Evolutionary conservation across 2,797 vertebrate species (phyloP), one percentile per base, ranked within the genome.

Genomic region (Propithecus deckenii): DNA sequence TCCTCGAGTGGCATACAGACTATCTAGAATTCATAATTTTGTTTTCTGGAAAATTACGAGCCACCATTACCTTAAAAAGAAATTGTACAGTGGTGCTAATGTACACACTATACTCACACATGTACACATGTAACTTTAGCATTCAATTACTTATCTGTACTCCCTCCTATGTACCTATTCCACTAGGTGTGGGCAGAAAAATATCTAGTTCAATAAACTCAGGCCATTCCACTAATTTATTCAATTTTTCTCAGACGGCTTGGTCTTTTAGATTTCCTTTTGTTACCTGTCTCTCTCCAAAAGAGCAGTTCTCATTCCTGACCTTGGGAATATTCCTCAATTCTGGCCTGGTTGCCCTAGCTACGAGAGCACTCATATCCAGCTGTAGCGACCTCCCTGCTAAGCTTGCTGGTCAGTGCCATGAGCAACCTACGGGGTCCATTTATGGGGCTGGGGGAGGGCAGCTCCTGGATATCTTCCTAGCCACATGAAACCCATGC

Each of bases 371-470:
- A 48, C 6, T n/a, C 38, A 91, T 6, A 80, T 4, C 14, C n/a
- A 75, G 46, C 28, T 30, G 11, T 4, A 5, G 46, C 2, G 13
- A 28, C 2, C 4, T 84, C 25, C 5, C 14, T 12, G 22, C 5
- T 43, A 35, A 83, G 23, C 25, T 41, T 63, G 4, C 2, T 14
- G 3, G 10, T 23, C 23, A 71, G 25, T 6, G 13, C 4, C 1
- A 13, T 28, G 15, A 35, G 5, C 46, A 38, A 25, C 5, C 30
- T 17, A 2, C 0, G 20, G 23, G 35, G 12, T 71, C 32, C 35
- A 18, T 88, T 61, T 30, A 20, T 0, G 5, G 9, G 5, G 0
- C 0, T 25, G 12, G 2, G 55, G 17, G 6, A 59, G 15, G 6
- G 43, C 7, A 30, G 14, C 23, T 61, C 6, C 48, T 91, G 2